phyloP scores from a whole-genome alignment of 2,888 invertebrate genomes.

The Rhingia campestris region DNA sequence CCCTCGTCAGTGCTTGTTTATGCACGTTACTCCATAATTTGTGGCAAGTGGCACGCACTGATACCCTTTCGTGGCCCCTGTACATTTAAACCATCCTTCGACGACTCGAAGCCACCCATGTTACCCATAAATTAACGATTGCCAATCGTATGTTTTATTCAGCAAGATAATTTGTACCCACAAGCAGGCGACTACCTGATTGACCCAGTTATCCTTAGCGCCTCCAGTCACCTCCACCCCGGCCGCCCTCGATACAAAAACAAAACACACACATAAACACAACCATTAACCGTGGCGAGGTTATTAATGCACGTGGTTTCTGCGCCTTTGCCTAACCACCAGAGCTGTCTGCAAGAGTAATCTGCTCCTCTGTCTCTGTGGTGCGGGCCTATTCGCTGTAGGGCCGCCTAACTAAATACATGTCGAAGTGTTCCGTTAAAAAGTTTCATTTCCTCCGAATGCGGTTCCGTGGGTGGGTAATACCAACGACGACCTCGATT shows the following conservation, averaged over 20 bases:
- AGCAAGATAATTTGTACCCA: constrained; percentile 65
- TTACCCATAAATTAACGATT: constrained; percentile 66
- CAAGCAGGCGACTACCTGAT: constrained; percentile 31
- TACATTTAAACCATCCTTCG: constrained; percentile 29
- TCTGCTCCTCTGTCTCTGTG: constrained; percentile 30
- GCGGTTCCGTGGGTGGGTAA: constrained; percentile 26
- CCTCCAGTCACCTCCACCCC: constrained; percentile 11
- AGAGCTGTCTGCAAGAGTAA: constrained; percentile 63
- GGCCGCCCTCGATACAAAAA: not conserved
- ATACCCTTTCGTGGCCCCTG: constrained; percentile 38
- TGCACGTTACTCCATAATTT: constrained; percentile 43
- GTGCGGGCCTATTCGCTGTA: not conserved
- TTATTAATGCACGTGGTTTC: constrained; percentile 44
- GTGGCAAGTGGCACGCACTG: constrained; percentile 67
- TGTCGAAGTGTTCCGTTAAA: constrained; percentile 16
- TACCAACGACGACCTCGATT: constrained; percentile 44
- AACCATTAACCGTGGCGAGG: constrained; percentile 16
- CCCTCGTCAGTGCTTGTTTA: not conserved
- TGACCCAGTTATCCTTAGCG: constrained; percentile 58
- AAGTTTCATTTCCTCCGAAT: constrained; percentile 42
- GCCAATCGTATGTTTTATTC: constrained; percentile 66
- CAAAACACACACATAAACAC: constrained; percentile 8
- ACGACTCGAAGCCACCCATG: constrained; percentile 29
- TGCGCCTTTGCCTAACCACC: constrained; percentile 20
- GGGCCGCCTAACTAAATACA: not conserved